Percentiles rank a stretch among this genome's conserved stretches.
Evolutionary conservation across 2,797 vertebrate species (phyloP).

Genomic region (Nyctibius grandis): DNA sequence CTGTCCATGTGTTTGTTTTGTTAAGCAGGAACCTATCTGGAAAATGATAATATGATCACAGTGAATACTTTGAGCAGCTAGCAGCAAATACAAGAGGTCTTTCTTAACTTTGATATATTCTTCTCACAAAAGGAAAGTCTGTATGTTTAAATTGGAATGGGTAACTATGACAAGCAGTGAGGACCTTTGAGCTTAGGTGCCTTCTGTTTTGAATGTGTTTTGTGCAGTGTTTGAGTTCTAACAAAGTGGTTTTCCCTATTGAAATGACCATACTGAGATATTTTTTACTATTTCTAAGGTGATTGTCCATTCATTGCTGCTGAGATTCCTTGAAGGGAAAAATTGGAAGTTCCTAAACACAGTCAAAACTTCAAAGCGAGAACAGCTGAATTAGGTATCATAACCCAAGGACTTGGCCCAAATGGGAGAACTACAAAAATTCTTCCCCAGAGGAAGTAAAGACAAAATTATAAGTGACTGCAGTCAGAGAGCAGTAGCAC

Average conservation of each 20-base stretch:
- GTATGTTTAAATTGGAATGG: neutral
- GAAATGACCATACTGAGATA: neutral
- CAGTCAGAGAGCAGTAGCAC: neutral
- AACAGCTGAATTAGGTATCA: neutral
- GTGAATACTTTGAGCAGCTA: neutral
- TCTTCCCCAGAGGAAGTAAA: neutral
- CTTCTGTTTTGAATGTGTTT: neutral
- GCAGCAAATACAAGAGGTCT: neutral
- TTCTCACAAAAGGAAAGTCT: neutral
- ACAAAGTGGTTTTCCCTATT: neutral
- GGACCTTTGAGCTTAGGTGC: neutral
- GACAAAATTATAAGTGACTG: neutral
- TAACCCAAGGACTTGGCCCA: neutral
- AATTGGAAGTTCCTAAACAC: neutral
- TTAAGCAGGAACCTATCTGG: neutral
- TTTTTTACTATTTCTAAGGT: neutral
- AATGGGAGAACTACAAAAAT: neutral
- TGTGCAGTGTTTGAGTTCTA: neutral
- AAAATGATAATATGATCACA: neutral
- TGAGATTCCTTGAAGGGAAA: neutral
- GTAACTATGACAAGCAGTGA: neutral
- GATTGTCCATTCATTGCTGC: neutral
- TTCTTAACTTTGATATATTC: neutral
- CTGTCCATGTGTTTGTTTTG: neutral
- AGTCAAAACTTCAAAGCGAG: neutral